Conservation (phyloP, 1,140 invertebrate species). For the Habropoda laboriosa region DNA sequence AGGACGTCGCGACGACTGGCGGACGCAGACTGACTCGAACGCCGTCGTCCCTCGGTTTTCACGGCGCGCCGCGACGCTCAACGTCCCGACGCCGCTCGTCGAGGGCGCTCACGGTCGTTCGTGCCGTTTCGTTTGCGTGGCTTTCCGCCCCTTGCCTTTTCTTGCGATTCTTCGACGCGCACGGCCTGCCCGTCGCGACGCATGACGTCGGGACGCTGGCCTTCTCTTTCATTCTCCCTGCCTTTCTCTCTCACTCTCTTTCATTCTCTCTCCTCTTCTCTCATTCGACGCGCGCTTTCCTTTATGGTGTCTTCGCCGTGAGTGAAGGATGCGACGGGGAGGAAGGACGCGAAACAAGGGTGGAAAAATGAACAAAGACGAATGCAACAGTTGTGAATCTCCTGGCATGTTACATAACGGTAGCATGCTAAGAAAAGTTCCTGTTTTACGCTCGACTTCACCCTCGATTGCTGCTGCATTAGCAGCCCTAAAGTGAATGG, state of each 20-base stretch:
- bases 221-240: neutral
- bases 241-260: neutral
- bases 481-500: too few relatives aligned
- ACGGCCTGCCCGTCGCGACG: conserved; percentile 46
- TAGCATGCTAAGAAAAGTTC: neutral
- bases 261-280: too few relatives aligned
- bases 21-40: conserved; percentile 74
- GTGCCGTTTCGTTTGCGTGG: conserved; percentile 50
- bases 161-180: conserved; percentile 54
- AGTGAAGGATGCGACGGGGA: neutral
- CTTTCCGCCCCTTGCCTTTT: conserved; percentile 53
- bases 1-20: conserved; percentile 72
- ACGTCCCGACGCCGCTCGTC: conserved; percentile 67
- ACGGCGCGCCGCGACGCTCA: conserved; percentile 66
- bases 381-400: conserved; percentile 48
- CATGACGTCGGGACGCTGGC: neutral
- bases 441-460: conserved; percentile 17
- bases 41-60: conserved; percentile 49
- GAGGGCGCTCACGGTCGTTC: conserved; percentile 61
- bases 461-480: neutral
- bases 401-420: neutral
- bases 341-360: neutral
- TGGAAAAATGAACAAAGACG: conserved; percentile 48
- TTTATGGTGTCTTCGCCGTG: neutral
- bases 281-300: neutral